A percentile compares a stretch with the other conserved stretches of the same genome.
phyloP scores from a whole-genome alignment of 2,113 vertebrate species.

The Lycocorax pyrrhopterus region DNA sequence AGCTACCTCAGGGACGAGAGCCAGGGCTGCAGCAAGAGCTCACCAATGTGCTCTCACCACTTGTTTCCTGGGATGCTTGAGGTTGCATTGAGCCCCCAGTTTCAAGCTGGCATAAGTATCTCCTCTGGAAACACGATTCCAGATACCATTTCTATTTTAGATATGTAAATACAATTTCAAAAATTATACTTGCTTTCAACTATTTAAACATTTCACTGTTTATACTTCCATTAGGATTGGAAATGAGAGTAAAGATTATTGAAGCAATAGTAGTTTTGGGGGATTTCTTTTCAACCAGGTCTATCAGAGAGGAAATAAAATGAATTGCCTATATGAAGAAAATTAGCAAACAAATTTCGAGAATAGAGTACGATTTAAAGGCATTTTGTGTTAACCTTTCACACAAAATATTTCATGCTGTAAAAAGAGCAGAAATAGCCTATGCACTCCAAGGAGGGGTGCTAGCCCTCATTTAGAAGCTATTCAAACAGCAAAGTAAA shows the following conservation, averaged over 20 bases:
- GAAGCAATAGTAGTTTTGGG: neutral
- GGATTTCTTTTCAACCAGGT: neutral
- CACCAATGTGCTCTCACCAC: neutral
- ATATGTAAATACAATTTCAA: neutral
- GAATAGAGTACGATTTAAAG: neutral
- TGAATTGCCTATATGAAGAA: neutral
- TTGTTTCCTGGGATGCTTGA: neutral
- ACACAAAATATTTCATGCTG: neutral
- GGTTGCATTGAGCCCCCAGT: neutral
- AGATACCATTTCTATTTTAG: neutral
- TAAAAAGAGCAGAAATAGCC: neutral
- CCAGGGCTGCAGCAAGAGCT: neutral
- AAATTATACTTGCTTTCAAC: neutral
- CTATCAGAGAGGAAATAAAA: neutral
- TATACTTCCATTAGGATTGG: neutral
- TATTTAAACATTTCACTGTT: neutral
- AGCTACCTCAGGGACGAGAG: neutral
- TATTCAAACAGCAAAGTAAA: neutral
- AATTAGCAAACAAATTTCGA: neutral
- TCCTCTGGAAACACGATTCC: neutral
- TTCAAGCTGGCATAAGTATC: neutral
- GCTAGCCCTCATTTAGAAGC: neutral
- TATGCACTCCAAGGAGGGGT: neutral
- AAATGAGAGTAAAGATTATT: neutral
- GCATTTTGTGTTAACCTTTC: neutral